Conservation (phyloP, 2,888 invertebrate genomes). For the Coelogynopora nodosa region DNA sequence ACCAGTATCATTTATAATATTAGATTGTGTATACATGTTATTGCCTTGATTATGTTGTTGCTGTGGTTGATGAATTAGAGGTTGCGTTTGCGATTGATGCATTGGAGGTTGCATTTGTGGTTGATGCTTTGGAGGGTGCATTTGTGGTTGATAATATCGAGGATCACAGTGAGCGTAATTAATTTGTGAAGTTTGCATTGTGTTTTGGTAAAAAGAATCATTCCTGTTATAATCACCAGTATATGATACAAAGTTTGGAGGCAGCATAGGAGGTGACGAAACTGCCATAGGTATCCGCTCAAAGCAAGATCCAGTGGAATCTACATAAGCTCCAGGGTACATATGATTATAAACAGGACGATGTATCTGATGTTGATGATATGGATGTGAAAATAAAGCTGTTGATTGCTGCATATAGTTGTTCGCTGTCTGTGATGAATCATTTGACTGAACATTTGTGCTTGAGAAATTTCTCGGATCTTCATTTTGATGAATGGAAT, state of each 20-base stretch:
- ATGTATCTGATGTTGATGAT: not conserved
- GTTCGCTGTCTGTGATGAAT: not conserved
- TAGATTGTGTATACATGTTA: not conserved
- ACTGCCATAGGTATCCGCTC: not conserved
- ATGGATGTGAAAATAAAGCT: not conserved
- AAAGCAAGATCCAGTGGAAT: not conserved
- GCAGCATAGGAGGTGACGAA: not conserved
- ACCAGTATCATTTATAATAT: not conserved
- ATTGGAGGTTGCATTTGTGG: too few relatives aligned
- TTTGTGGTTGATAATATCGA: not conserved
- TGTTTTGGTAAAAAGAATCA: not conserved
- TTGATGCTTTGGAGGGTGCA: not conserved
- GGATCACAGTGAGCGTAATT: not conserved
- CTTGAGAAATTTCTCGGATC: not conserved
- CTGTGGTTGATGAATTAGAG: too few relatives aligned
- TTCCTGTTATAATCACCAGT: not conserved
- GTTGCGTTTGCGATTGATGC: too few relatives aligned
- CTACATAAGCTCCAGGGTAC: not conserved
- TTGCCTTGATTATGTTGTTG: not conserved
- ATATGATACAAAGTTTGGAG: not conserved
- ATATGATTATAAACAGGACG: not conserved
- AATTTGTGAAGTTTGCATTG: not conserved
- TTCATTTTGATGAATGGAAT: not conserved
- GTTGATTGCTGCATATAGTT: not conserved
- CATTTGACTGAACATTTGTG: not conserved